These are phyloP conservation scores for Folsomia candida DNA, from an alignment of 2,888 invertebrate species.

Conservation along the genomic window DNA sequence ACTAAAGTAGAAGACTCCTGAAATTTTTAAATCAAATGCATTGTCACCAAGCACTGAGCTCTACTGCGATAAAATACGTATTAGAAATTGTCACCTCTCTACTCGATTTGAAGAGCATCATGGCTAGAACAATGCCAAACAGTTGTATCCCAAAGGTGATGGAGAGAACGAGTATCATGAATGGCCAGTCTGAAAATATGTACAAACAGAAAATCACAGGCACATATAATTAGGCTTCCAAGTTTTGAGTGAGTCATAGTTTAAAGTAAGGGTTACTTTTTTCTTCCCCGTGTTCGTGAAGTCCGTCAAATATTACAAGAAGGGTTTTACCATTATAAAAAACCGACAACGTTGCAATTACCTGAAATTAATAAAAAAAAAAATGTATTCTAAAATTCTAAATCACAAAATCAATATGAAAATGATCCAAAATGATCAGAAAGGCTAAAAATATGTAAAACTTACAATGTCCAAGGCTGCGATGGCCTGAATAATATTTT, in stretches of 20 bases:
- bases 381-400: not conserved
- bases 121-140: constrained; percentile 10
- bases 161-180: constrained; percentile 11
- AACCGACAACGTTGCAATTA: constrained; percentile 17
- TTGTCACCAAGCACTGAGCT: not conserved
- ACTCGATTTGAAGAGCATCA: constrained; percentile 2
- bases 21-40: not conserved
- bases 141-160: constrained; percentile 17
- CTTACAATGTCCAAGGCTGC: constrained; percentile 19
- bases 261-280: not conserved
- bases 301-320: constrained; percentile 9
- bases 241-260: not conserved
- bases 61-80: too few relatives aligned
- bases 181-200: constrained; percentile 11
- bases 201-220: too few relatives aligned
- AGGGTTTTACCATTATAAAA: constrained; percentile 20
- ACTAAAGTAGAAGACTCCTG: not conserved
- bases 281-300: not conserved
- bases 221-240: too few relatives aligned
- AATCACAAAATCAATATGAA: not conserved
- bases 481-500: constrained; percentile 7
- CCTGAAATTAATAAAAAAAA: not conserved
- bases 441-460: too few relatives aligned
- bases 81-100: constrained; percentile 6
- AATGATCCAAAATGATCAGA: too few relatives aligned